Percentiles rank a stretch among this genome's conserved stretches.
These are phyloP conservation scores for Conchocele bisecta DNA, from an alignment of 2,888 invertebrate genomes.

Conservation along the genomic window DNA sequence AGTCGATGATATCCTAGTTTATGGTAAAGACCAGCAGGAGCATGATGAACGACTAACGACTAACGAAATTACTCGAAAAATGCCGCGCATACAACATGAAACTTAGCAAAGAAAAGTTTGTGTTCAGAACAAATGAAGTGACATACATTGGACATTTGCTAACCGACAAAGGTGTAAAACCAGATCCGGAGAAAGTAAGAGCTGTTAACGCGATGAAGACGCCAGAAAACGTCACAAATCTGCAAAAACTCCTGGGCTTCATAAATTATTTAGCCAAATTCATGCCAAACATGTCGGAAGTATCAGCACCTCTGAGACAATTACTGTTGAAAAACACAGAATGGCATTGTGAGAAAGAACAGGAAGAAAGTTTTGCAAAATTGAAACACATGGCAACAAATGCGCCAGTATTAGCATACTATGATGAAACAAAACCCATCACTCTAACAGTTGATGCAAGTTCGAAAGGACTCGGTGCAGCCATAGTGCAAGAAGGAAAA, in stretches of 20 bases:
- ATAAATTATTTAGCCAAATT: conserved; percentile 28
- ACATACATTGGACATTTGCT: conserved; percentile 19
- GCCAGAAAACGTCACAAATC: conserved; percentile 22
- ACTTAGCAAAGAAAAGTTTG: conserved; percentile 17
- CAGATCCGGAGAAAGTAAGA: conserved; percentile 28
- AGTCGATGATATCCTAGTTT: conserved; percentile 32
- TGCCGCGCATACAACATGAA: conserved; percentile 14
- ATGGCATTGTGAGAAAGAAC: conserved; percentile 39
- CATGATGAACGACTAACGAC: conserved; percentile 22
- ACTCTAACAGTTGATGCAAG: conserved; percentile 56
- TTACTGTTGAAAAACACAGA: conserved; percentile 15
- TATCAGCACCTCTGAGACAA: not conserved
- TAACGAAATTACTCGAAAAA: conserved; percentile 11
- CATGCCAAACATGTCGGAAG: conserved; percentile 15
- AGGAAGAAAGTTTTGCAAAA: conserved; percentile 55
- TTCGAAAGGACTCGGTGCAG: conserved; percentile 58
- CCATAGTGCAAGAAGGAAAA: conserved; percentile 49
- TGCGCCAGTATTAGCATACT: conserved; percentile 53
- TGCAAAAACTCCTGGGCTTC: conserved; percentile 32
- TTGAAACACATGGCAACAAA: conserved; percentile 40
- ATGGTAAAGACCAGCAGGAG: conserved; percentile 17
- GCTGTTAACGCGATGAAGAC: conserved; percentile 24
- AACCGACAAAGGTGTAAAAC: conserved; percentile 19
- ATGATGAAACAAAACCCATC: conserved; percentile 21
- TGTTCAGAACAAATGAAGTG: conserved; percentile 14